phyloP scores from a whole-genome alignment of 2,113 vertebrate genomes.

The Tichodroma muraria region DNA sequence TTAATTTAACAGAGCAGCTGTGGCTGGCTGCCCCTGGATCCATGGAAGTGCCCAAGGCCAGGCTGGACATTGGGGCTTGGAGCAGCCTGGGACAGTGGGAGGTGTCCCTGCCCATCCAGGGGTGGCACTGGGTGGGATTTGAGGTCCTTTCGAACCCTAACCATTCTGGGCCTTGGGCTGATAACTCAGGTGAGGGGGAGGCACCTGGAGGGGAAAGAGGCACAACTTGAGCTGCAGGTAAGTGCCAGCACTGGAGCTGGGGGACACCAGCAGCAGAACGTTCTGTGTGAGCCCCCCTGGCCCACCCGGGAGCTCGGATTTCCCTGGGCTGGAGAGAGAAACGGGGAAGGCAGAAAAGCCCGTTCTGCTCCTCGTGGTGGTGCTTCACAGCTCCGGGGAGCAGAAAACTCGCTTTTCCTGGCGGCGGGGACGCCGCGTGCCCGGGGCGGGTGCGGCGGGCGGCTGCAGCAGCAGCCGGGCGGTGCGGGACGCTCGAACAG shows the following conservation, averaged over 20 bases:
- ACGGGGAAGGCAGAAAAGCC: neutral
- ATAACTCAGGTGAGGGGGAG: neutral
- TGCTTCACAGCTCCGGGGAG: neutral
- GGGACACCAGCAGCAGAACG: neutral
- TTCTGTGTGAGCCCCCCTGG: too few relatives aligned
- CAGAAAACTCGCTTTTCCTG: neutral
- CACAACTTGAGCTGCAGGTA: too few relatives aligned
- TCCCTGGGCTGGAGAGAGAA: too few relatives aligned
- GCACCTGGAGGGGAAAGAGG: neutral
- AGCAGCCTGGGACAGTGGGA: neutral
- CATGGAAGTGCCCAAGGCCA: neutral
- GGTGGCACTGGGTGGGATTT: neutral
- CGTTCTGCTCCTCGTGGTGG: too few relatives aligned
- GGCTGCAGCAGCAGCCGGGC: too few relatives aligned
- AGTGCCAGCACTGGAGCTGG: neutral
- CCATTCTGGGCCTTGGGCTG: neutral
- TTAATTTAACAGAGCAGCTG: neutral
- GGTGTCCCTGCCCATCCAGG: neutral
- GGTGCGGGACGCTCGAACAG: too few relatives aligned
- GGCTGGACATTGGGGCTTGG: neutral
- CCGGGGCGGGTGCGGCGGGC: too few relatives aligned
- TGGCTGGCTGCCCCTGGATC: neutral
- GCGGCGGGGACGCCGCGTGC: too few relatives aligned
- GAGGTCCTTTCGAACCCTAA: neutral
- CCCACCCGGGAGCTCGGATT: accelerated